Percentiles rank a stretch among this genome's conserved stretches.
Conservation (phyloP, 2,113 vertebrate species). For the Menidia beryllina region DNA sequence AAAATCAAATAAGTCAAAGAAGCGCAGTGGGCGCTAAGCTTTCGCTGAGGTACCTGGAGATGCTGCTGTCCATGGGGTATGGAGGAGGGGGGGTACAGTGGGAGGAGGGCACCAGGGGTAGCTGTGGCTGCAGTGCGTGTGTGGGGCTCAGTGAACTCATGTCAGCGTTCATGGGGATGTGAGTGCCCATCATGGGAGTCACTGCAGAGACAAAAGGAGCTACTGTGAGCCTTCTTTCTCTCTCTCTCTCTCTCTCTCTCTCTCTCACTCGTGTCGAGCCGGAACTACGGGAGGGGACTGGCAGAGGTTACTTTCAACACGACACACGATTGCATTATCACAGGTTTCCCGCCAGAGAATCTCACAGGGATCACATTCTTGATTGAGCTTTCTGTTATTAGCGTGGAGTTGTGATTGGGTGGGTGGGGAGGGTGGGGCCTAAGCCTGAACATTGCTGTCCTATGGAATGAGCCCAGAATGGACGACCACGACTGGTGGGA, state of each 20-base stretch:
- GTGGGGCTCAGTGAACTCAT: conserved; percentile 97
- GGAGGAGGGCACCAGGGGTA: conserved; percentile 96
- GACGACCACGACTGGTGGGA: conserved; percentile 1
- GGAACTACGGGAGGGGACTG: conserved; percentile 19
- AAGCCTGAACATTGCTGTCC: conserved; percentile 57
- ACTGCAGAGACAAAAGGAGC: conserved; percentile 86
- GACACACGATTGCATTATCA: conserved; percentile 56
- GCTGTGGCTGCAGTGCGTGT: conserved; percentile 91
- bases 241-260: conserved; percentile 4
- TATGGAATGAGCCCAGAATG: conserved; percentile 31
- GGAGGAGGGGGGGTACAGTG: conserved; percentile 99
- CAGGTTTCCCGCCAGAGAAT: conserved; percentile 52
- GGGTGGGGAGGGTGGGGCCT: conserved; percentile 4
- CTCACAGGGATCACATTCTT: conserved; percentile 4
- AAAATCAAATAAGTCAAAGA: not conserved
- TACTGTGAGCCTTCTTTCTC: conserved; percentile 67
- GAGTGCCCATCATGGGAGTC: conserved; percentile 95
- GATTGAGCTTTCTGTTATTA: conserved; percentile 47
- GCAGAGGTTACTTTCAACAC: conserved; percentile 54
- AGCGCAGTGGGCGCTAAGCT: conserved; percentile 22
- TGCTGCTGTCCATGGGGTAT: conserved; percentile 99
- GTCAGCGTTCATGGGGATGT: conserved; percentile 95
- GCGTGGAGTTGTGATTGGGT: too few relatives aligned
- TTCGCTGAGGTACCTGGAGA: conserved; percentile 90
- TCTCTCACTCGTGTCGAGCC: conserved; percentile 8